A percentile compares a stretch with the other conserved stretches of the same genome.
phyloP scores from a whole-genome alignment of 2,888 invertebrate species.

The Lissonota sp. region DNA sequence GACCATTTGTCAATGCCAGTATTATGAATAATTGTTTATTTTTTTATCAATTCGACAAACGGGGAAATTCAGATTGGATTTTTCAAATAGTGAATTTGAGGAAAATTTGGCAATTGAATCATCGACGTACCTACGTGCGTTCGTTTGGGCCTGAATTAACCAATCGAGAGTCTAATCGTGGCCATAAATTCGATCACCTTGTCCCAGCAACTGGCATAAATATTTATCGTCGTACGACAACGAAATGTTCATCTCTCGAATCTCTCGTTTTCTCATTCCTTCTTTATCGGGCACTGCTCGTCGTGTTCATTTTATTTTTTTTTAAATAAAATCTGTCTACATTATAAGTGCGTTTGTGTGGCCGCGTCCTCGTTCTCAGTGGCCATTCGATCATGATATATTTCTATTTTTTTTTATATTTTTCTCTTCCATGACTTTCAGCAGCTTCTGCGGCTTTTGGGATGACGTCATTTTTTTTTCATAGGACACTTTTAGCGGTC shows the following conservation, averaged over 20 bases:
- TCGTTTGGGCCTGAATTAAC: slow-evolving; percentile 1
- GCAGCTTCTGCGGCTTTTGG: not conserved
- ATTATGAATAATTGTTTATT: too few relatives aligned
- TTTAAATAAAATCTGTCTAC: slow-evolving; percentile 8
- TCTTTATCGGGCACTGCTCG: not conserved
- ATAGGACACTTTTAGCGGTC: too few relatives aligned
- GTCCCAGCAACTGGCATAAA: slow-evolving; percentile 10
- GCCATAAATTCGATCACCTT: slow-evolving; percentile 36
- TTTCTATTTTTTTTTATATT: slow-evolving; percentile 32
- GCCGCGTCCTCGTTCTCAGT: too few relatives aligned
- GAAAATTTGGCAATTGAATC: slow-evolving; percentile 1
- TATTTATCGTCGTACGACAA: slow-evolving; percentile 50
- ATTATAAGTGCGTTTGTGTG: too few relatives aligned
- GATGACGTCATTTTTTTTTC: too few relatives aligned
- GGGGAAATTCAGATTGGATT: too few relatives aligned
- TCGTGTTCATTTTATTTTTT: slow-evolving; percentile 5
- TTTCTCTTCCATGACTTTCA: not conserved
- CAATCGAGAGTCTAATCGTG: slow-evolving; percentile 20
- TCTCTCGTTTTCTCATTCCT: slow-evolving; percentile 26
- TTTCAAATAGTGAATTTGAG: too few relatives aligned
- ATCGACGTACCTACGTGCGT: not conserved
- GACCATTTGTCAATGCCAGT: too few relatives aligned
- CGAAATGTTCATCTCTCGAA: slow-evolving; percentile 32
- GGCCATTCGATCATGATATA: not conserved
- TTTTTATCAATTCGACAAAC: too few relatives aligned